Percentiles rank a stretch among this genome's conserved stretches.
phyloP scores from a whole-genome alignment of 2,797 vertebrate species.

The Alca torda region DNA sequence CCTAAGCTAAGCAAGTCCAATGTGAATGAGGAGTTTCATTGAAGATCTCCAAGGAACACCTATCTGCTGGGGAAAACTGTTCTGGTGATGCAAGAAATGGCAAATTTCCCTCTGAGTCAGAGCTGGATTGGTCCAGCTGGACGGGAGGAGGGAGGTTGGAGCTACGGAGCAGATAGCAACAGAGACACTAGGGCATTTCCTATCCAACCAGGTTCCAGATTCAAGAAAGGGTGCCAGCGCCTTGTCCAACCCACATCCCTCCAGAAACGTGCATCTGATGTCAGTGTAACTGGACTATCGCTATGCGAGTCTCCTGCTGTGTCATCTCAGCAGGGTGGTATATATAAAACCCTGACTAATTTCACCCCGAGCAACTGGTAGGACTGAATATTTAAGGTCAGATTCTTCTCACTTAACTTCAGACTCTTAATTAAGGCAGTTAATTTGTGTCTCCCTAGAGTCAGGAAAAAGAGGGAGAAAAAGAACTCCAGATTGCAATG shows the following conservation, averaged over 20 bases:
- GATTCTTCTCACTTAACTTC: neutral
- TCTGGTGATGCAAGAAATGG: neutral
- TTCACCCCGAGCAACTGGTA: neutral
- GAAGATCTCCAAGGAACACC: neutral
- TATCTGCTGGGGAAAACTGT: neutral
- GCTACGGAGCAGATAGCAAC: neutral
- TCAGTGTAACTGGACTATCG: neutral
- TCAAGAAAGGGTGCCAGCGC: neutral
- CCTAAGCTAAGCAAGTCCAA: neutral
- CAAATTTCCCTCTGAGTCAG: conserved; percentile 11
- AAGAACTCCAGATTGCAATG: neutral
- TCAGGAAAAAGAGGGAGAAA: neutral
- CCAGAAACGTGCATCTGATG: neutral
- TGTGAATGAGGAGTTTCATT: neutral
- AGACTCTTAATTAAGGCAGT: neutral
- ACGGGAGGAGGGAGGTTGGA: neutral
- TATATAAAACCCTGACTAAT: neutral
- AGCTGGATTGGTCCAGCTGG: neutral
- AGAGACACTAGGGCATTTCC: neutral
- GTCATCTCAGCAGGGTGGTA: neutral
- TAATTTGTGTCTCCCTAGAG: neutral
- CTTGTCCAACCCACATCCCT: neutral
- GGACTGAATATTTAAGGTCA: neutral
- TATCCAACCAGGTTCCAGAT: neutral
- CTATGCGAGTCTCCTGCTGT: neutral